Evolutionary conservation across 2,797 vertebrate species (phyloP).

Genomic region (Pseudocheirus occidentalis): DNA sequence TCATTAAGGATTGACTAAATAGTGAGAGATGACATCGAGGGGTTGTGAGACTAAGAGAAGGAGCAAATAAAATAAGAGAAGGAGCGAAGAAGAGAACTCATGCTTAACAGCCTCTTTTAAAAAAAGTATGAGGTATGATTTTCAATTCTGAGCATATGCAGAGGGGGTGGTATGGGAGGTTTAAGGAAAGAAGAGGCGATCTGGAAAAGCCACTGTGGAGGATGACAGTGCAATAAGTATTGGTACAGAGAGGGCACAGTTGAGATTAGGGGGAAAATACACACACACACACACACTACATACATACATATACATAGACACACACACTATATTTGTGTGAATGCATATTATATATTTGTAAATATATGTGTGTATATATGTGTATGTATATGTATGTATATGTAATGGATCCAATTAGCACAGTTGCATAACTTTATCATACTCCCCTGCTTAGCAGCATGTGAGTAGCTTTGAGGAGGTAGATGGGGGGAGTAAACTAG

Average conservation of each 20-base stretch:
- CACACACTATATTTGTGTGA: too few species aligned
- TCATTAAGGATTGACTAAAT: neutral
- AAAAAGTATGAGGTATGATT: neutral
- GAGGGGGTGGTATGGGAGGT: neutral
- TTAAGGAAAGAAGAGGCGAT: neutral
- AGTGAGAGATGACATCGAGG: neutral
- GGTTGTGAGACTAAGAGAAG: neutral
- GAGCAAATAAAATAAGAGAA: neutral
- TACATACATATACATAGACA: too few species aligned
- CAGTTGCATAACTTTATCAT: neutral
- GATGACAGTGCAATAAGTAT: neutral
- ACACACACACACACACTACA: too few species aligned
- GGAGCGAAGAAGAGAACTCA: neutral
- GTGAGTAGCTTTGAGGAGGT: neutral
- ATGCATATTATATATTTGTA: neutral
- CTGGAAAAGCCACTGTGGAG: neutral
- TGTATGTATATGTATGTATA: neutral
- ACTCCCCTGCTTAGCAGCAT: neutral
- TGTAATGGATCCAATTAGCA: neutral
- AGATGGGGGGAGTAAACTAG: neutral
- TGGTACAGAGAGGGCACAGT: neutral
- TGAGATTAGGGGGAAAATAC: neutral
- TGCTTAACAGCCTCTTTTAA: neutral
- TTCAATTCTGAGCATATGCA: neutral
- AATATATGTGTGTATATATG: neutral